Percentiles rank a stretch among this genome's conserved stretches.
These are phyloP conservation scores for Augiades crinisus DNA, from an alignment of 2,888 invertebrate species.

Conservation along the genomic window DNA sequence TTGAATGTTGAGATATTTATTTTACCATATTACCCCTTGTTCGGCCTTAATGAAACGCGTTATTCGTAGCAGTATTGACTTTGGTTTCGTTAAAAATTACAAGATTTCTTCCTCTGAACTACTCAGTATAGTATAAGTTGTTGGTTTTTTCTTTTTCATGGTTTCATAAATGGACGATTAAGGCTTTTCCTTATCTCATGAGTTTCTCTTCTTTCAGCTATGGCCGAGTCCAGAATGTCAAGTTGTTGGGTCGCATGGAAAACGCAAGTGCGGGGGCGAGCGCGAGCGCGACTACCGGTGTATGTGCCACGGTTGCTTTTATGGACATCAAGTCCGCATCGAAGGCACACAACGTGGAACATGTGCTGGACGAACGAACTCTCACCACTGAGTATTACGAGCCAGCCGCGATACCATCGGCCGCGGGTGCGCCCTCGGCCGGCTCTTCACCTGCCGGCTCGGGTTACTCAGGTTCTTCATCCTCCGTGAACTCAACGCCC, in stretches of 20 bases:
- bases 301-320: conserved; percentile 95
- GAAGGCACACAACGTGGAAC: conserved; percentile 95
- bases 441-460: conserved; percentile 80
- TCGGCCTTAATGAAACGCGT: too few relatives aligned
- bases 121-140: too few relatives aligned
- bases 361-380: conserved; percentile 92
- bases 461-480: conserved; percentile 84
- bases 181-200: conserved; percentile 1
- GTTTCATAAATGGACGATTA: neutral
- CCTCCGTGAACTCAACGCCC: conserved; percentile 79
- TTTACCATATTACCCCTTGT: too few relatives aligned
- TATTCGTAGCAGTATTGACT: too few relatives aligned
- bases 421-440: conserved; percentile 78
- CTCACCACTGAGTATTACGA: conserved; percentile 96
- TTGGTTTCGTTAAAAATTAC: too few relatives aligned
- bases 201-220: conserved; percentile 85
- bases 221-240: conserved; percentile 99
- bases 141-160: neutral
- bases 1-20: too few relatives aligned
- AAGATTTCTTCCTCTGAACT: neutral
- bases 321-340: conserved; percentile 98
- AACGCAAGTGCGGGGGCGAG: conserved; percentile 76
- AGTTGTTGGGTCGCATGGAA: conserved; percentile 88
- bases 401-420: conserved; percentile 87
- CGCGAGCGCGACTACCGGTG: conserved; percentile 82